Evolutionary conservation across 2,113 vertebrate genomes (phyloP), one percentile per base, ranked within the genome.

Genomic region (Guaruba guarouba): DNA sequence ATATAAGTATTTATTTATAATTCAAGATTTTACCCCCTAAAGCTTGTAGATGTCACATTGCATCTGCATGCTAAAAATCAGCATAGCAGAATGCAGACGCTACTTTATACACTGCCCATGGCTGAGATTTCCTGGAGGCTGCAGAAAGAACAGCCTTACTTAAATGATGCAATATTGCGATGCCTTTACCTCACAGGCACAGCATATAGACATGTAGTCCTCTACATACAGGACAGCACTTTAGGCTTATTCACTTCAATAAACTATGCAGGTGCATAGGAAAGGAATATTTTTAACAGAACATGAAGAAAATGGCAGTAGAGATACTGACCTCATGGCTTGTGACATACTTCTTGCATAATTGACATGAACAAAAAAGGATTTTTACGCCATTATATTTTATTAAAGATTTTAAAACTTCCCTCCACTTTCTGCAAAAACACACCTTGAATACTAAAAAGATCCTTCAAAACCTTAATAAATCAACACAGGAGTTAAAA

Each of bases 21-120:
- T 86, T 92, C 85, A 76, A n/a, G 55, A 12, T 64, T 37, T 55
- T 89, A 61, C 3, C 19, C 20, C 27, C 18, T 84, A 44, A 79
- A 86, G 77, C 39, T 71, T 91, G 77, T 64, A 95, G 77, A 66
- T 82, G 64, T 57, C 89, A 25, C 51, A 14, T 7, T 82, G 66
- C 62, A 66, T 71, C 55, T n/a, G 24, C 80, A 77, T 13, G 37
- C 43, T 6, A 89, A 74, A 78, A 0, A 4, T 43, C 55, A 61
- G 33, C 0, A 1, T 31, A 75, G 43, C 66, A 86, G 62, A 92
- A 84, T 3, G 17, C 49, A 81, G 66, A 71, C 2, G 2, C 11
- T 11, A 6, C 59, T 69, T 76, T 16, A 71, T n/a, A 12, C 1
- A 1, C 10, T n/a, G 68, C 64, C 49, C 43, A 13, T 2, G 7